Evolutionary conservation across 2,888 invertebrate genomes (phyloP).

Genomic region (Ptilodon capucinus): DNA sequence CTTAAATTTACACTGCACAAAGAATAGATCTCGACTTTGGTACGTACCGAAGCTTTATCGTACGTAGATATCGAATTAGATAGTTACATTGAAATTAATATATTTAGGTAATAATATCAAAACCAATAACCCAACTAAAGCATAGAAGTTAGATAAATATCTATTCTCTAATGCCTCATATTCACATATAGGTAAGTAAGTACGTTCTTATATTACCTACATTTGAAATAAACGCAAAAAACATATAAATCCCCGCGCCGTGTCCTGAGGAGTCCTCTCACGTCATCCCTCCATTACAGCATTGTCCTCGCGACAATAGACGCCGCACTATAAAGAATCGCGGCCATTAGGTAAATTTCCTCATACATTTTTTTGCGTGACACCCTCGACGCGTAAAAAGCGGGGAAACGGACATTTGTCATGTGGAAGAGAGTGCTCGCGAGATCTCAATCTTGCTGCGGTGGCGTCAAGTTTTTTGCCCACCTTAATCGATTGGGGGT

Average conservation of each 20-base stretch:
- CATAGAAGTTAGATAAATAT: no score
- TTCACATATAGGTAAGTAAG: no score
- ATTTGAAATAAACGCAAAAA: constrained; percentile 50
- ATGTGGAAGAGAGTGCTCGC: constrained; percentile 53
- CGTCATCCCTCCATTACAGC: constrained; percentile 80
- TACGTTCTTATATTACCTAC: constrained; percentile 44
- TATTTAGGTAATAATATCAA: no score
- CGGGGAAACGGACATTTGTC: constrained; percentile 72
- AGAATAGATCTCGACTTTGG: no score
- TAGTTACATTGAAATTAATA: no score
- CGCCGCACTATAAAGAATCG: constrained; percentile 78
- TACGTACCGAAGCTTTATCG: no score
- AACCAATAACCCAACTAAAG: no score
- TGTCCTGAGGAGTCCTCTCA: constrained; percentile 63
- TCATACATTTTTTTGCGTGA: constrained; percentile 81
- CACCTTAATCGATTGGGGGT: constrained; percentile 53
- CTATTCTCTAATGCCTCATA: constrained; percentile 32
- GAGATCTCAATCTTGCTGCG: constrained; percentile 68
- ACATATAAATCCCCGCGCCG: constrained; percentile 46
- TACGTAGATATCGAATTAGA: no score
- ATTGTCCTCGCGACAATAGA: constrained; percentile 78
- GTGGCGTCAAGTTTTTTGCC: constrained; percentile 57
- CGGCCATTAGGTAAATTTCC: constrained; percentile 82
- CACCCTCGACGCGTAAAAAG: constrained; percentile 73
- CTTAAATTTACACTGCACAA: no score